Conservation (phyloP, 2,113 vertebrate species). For the Vulpes lagopus region DNA sequence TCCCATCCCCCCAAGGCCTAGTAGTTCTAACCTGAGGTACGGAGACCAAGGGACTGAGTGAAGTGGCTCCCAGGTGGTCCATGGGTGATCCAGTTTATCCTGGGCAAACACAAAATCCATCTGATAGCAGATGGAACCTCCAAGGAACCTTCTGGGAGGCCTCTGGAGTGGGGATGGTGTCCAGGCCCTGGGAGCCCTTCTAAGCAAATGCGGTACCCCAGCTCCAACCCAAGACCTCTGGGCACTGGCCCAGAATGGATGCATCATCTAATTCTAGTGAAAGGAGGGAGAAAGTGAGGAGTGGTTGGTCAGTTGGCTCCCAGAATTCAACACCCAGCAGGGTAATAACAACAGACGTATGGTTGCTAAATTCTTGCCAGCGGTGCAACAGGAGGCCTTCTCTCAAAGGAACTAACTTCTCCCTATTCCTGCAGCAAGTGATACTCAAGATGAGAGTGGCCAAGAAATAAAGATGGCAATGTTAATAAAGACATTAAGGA, state of each 20-base stretch:
- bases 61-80: background rate
- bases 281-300: constrained; percentile 8
- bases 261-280: background rate
- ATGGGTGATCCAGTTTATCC: constrained; percentile 10
- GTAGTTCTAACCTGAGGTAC: background rate
- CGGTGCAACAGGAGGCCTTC: constrained; percentile 8
- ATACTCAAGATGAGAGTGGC: constrained; percentile 22
- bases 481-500: constrained; percentile 53
- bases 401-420: constrained; percentile 48
- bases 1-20: constrained; percentile 51
- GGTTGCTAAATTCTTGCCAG: constrained; percentile 40
- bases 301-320: background rate
- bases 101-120: constrained; percentile 25
- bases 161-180: background rate
- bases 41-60: background rate
- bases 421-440: background rate
- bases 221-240: background rate
- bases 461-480: background rate
- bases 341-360: constrained; percentile 41
- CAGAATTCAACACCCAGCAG: constrained; percentile 49
- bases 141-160: background rate
- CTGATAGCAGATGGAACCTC: constrained; percentile 17
- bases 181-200: background rate
- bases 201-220: background rate
- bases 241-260: background rate